Conservation (phyloP, 2,797 vertebrate genomes). For the Arremon brunneinucha region DNA sequence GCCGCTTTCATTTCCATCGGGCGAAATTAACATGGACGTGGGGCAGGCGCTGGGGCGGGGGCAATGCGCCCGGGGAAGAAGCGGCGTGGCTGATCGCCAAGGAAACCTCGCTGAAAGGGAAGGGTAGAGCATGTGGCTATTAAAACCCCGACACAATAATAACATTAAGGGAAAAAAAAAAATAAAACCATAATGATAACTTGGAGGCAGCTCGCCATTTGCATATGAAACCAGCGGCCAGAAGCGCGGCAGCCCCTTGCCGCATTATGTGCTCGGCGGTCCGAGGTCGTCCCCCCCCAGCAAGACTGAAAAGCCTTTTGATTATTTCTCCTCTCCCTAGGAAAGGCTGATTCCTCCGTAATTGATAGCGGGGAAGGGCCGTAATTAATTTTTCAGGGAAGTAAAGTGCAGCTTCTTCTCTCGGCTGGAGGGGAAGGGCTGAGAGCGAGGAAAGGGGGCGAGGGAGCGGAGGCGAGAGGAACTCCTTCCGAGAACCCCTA, state of each 20-base stretch:
- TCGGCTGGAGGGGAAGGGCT: not conserved
- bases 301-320: conserved; percentile 64
- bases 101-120: conserved; percentile 20
- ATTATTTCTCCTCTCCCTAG: conserved; percentile 76
- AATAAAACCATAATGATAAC: conserved; percentile 28
- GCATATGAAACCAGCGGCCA: conserved; percentile 54
- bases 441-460: not conserved
- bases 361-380: conserved; percentile 77
- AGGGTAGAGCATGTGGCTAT: conserved; percentile 16
- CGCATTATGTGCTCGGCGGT: not conserved
- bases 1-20: not conserved
- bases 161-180: not conserved
- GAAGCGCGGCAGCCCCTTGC: not conserved
- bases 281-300: not conserved
- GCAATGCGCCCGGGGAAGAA: not conserved
- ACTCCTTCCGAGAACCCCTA: not conserved
- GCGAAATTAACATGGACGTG: conserved; percentile 10
- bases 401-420: conserved; percentile 17
- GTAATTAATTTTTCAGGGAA: conserved; percentile 72
- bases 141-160: conserved; percentile 23
- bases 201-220: conserved; percentile 30
- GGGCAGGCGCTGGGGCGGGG: not conserved
- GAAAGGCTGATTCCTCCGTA: conserved; percentile 77
- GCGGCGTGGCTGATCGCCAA: not conserved
- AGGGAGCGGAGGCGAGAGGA: not conserved